Base-by-base conservation (phyloP, 2,888 invertebrate species). In the Ichneumoninae sp. region DNA sequence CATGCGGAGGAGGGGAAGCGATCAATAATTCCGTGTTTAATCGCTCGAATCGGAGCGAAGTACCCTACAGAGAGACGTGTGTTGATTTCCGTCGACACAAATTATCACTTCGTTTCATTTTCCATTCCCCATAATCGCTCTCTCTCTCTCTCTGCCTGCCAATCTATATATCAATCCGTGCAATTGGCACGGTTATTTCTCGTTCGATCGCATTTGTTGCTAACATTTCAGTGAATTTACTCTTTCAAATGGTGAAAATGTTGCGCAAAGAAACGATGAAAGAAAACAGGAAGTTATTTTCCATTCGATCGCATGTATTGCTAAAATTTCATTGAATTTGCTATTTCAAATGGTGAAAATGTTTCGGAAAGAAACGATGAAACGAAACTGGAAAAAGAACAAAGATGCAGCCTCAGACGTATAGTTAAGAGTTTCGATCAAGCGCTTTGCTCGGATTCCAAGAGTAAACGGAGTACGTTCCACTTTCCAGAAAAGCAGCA, bases 1-100 rank as follows among this genome's bases (percentile, higher is more conserved):
- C n/a, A 52, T 50, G 30, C 8, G 74, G 19, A 60, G 26, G 26
- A 54, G 50, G 52, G 19, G 65, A 44, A 40, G 44, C 74, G 74
- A 80, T 80, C 74, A 60, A 80, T 80, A 69, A 76, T 81, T 70
- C 70, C 62, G 69, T 62, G 81, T 76, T 81, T 76, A 76, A 81
- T 81, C 70, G 52, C 62, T 70, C n/a, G 68, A 52, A 71, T 50
- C 47, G 30, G 62, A 78, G 60, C 78, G 33, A 47, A 70, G 47
- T 36, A 36, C 30, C 65, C 33, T n/a, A 19, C 10, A 52, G 33
- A 19, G 30, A 52, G 36, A 40, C 7, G 33, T 22, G 33, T 19
- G 13, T 47, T 50, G 75, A 75, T 75, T 22, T 52, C 50, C 36
- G 33, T 22, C 65, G 75, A 65, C 75, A 65, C 75, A 52, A 75